phyloP scores from a whole-genome alignment of 2,797 vertebrate species.

The Taenioides sp. region DNA sequence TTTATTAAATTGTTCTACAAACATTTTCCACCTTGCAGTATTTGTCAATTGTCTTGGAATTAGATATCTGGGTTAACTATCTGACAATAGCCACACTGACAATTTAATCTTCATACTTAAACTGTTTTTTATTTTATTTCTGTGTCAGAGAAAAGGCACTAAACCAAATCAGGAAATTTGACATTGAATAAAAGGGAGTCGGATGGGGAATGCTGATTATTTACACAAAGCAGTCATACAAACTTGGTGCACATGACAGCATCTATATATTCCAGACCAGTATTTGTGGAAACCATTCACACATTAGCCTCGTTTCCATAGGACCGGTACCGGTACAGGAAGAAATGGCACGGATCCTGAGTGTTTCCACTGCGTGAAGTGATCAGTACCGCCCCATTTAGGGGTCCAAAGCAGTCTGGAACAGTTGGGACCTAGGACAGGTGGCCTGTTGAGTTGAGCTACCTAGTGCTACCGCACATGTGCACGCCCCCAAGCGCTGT shows the following conservation, averaged over 20 bases:
- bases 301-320: not conserved
- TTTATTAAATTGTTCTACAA: not conserved
- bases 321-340: too few relatives aligned
- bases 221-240: constrained; percentile 37
- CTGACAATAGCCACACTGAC: not conserved
- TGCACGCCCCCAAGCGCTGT: too few relatives aligned
- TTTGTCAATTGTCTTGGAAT: not conserved
- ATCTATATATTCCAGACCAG: constrained; percentile 19
- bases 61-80: not conserved
- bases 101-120: constrained; percentile 65
- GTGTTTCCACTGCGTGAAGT: too few relatives aligned
- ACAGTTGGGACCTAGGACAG: too few relatives aligned
- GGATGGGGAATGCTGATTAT: constrained; percentile 27
- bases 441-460: too few relatives aligned
- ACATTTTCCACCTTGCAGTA: not conserved
- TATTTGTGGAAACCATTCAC: not conserved
- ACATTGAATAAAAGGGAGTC: constrained; percentile 38
- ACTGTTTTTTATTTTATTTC: constrained; percentile 76
- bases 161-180: constrained; percentile 75
- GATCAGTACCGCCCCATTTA: too few relatives aligned
- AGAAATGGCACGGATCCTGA: too few relatives aligned
- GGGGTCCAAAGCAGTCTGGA: too few relatives aligned
- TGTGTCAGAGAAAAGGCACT: constrained; percentile 82
- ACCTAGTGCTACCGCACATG: too few relatives aligned
- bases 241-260: constrained; percentile 16